These are phyloP conservation scores for Aphaenogaster rudis DNA, from an alignment of 1,140 invertebrate species.

Conservation along the genomic window DNA sequence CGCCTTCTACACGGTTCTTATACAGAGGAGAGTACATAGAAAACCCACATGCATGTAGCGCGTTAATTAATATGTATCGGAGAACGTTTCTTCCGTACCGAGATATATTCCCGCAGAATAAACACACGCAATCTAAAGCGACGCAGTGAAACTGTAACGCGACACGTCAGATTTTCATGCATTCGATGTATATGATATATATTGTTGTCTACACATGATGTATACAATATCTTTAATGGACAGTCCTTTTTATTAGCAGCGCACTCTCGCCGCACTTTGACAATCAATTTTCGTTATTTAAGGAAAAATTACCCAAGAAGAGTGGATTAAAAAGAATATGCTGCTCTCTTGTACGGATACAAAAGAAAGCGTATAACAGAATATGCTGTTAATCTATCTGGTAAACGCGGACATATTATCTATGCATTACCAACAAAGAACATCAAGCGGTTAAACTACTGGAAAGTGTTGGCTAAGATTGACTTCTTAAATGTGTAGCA, in stretches of 20 bases:
- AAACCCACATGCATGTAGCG: neutral
- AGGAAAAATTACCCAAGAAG: neutral
- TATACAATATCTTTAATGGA: neutral
- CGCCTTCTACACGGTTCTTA: neutral
- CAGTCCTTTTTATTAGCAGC: neutral
- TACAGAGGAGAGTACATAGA: neutral
- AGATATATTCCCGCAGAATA: neutral
- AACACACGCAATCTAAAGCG: neutral
- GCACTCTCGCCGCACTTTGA: neutral
- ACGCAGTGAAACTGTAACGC: neutral
- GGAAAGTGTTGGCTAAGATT: neutral
- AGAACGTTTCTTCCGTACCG: neutral
- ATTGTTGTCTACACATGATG: neutral
- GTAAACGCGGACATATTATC: neutral
- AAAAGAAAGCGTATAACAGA: neutral
- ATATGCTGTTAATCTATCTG: neutral
- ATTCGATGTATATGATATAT: neutral
- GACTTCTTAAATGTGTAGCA: neutral
- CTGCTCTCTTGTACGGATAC: neutral
- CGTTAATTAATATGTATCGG: constrained; percentile 3
- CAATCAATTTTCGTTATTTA: constrained; percentile 21
- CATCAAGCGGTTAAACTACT: constrained; percentile 1
- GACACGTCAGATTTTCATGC: constrained; percentile 13
- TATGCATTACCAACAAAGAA: neutral
- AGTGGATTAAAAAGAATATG: neutral